Evolutionary conservation across 2,888 invertebrate genomes (phyloP).

Genomic region (Alentia gelatinosa): DNA sequence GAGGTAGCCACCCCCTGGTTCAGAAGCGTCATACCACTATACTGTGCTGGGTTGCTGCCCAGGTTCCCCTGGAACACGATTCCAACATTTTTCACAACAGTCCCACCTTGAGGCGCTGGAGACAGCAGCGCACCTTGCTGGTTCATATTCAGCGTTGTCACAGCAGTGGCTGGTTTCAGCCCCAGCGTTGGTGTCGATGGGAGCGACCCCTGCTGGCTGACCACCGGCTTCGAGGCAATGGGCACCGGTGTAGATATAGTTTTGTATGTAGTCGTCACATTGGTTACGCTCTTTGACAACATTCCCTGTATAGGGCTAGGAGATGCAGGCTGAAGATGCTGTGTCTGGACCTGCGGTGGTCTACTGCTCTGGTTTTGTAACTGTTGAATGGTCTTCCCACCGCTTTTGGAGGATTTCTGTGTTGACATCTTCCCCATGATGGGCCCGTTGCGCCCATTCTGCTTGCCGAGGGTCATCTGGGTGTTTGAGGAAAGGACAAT

Average conservation of each 20-base stretch:
- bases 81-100: constrained; percentile 63
- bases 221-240: constrained; percentile 74
- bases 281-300: constrained; percentile 13
- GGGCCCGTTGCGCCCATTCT: constrained; percentile 71
- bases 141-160: not conserved
- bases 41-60: constrained; percentile 54
- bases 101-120: constrained; percentile 15
- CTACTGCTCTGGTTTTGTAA: constrained; percentile 35
- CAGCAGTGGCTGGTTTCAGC: not conserved
- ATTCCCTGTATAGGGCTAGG: constrained; percentile 46
- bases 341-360: constrained; percentile 43
- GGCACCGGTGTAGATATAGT: constrained; percentile 74
- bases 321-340: constrained; percentile 64
- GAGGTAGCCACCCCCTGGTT: not conserved
- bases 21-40: constrained; percentile 67
- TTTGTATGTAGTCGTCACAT: constrained; percentile 69
- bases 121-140: constrained; percentile 5
- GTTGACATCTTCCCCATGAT: constrained; percentile 73
- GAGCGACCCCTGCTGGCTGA: not conserved
- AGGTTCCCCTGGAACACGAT: constrained; percentile 33
- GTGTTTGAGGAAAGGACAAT: constrained; percentile 76
- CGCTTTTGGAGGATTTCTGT: constrained; percentile 64
- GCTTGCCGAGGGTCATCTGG: constrained; percentile 72
- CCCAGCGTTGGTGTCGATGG: not conserved
- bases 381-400: constrained; percentile 49